Base-by-base conservation (phyloP, 2,797 vertebrate species). In the Gymnoscopelus microlampas region DNA sequence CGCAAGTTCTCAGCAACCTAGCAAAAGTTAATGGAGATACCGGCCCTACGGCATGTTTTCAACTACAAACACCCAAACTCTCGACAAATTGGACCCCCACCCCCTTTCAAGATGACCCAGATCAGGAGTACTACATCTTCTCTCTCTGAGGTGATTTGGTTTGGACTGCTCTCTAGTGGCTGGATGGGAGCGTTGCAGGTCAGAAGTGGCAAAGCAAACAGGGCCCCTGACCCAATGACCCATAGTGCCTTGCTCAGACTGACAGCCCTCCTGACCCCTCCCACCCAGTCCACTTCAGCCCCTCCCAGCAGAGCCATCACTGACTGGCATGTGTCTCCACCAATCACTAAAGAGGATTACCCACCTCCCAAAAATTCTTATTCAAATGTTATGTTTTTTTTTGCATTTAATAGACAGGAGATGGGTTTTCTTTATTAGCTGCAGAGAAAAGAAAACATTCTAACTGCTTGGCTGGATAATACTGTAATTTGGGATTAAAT, bases 211-310 rank as follows among this genome's bases (percentile, higher is more conserved):
- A 68, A 78, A 74, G 82, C 74, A 88, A 83, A 86, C 84, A 55
- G 69, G 60, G 66, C 78, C 68, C 47, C 68, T 44, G 39, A 44
- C 39, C 39, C 39, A 44, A 10, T 44, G 23, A 60, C 74, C 87
- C 79, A 78, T 32, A 92, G 93, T 93, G 92, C 88, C 90, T 84
- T 89, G 90, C 87, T 81, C 84, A 87, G 81, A 86, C 87, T 85
- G 76, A 80, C 44, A 3, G 77, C 77, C 86, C 73, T 61, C 85
- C 76, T 83, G 83, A 82, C 83, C 44, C 68, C 83, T 76, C 83
- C 85, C 78, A 66, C 60, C 79, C 75, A 66, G 66, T 72, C 70
- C 70, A 63, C 77, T 63, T 19, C 35, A 26, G 14, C 53, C 49
- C 57, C 53, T 35, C 53, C 26, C 51, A 72, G 70, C 77, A 75